Percentiles rank a stretch among this genome's conserved stretches.
These are phyloP conservation scores for Tenebrio molitor DNA, from an alignment of 1,140 invertebrate species.

Conservation along the genomic window DNA sequence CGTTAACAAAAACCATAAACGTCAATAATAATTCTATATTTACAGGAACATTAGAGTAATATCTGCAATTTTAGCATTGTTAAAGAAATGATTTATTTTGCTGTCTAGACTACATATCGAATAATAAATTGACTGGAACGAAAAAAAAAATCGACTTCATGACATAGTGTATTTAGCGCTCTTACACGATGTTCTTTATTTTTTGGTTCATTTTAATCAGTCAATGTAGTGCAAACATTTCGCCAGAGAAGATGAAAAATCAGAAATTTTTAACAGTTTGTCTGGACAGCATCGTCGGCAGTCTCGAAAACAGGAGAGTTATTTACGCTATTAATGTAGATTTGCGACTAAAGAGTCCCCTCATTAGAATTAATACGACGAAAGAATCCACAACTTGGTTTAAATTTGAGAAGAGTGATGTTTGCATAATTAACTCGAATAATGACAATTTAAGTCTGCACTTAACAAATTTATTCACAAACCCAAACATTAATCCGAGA, in stretches of 20 bases:
- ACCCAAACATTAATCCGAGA: conserved; percentile 20
- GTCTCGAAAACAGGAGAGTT: background rate
- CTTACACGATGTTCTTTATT: background rate
- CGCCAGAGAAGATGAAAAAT: background rate
- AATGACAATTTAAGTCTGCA: background rate
- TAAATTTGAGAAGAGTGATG: conserved; percentile 5
- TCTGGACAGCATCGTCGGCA: background rate
- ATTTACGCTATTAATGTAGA: background rate
- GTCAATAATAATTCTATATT: no score
- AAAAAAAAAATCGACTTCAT: no score
- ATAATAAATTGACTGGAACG: no score
- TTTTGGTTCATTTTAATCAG: background rate
- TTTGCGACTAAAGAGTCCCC: background rate
- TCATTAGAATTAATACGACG: conserved; percentile 3
- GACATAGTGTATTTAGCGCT: no score
- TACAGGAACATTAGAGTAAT: no score
- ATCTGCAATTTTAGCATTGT: no score
- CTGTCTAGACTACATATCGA: no score
- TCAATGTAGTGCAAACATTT: background rate
- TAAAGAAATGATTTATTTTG: no score
- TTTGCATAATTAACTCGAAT: conserved; percentile 18
- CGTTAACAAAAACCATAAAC: no score
- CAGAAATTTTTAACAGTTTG: background rate
- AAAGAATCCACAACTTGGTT: background rate
- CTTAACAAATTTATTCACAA: background rate